These are phyloP conservation scores for Brachyhypopomus occidentalis DNA, from an alignment of 2,113 vertebrate genomes.

Conservation along the genomic window DNA sequence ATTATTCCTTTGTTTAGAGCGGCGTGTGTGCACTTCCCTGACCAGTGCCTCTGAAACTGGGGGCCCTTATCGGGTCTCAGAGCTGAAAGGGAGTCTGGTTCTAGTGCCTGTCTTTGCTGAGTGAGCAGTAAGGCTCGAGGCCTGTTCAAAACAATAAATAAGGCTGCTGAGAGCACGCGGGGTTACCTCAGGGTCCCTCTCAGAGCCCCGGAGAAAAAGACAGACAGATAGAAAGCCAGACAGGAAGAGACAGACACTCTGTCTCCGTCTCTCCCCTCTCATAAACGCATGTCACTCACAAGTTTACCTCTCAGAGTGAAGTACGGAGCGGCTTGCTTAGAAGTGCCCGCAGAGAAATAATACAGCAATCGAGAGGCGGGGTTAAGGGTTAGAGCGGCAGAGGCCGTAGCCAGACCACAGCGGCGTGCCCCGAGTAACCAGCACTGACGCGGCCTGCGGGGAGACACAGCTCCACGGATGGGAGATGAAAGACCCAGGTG, in stretches of 20 bases:
- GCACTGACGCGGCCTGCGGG: neutral
- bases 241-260: conserved; percentile 1
- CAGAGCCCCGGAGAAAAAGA: conserved; percentile 6
- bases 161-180: neutral
- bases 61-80: neutral
- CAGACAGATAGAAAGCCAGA: conserved; percentile 34
- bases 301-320: neutral
- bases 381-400: neutral
- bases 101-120: neutral
- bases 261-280: neutral
- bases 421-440: neutral
- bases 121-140: neutral
- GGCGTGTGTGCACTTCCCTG: conserved; percentile 10
- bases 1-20: conserved; percentile 41
- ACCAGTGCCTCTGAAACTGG: conserved; percentile 6
- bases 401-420: neutral
- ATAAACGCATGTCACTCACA: conserved; percentile 7
- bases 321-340: neutral
- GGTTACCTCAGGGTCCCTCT: neutral
- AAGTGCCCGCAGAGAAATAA: conserved; percentile 11
- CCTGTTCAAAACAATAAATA: conserved; percentile 19
- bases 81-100: neutral
- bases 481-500: conserved; percentile 16
- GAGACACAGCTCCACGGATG: neutral
- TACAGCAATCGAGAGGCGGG: neutral